Evolutionary conservation across 2,888 invertebrate species (phyloP).

Genomic region (Plusia festucae): DNA sequence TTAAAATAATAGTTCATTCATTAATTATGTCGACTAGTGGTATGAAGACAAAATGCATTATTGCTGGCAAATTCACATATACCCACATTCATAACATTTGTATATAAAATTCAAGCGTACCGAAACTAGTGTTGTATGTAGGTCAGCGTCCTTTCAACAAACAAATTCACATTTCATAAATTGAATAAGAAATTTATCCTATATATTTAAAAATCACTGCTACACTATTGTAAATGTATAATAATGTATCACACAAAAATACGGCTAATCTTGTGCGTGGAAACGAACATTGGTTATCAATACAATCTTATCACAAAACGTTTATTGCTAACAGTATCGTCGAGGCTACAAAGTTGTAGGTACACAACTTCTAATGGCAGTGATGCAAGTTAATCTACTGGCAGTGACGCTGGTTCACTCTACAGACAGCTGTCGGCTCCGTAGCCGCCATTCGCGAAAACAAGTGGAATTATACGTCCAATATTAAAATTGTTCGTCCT

Average conservation of each 20-base stretch:
- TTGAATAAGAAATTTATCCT: constrained; percentile 46
- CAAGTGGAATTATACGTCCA: constrained; percentile 64
- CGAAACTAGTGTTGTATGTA: constrained; percentile 28
- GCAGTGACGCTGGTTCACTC: constrained; percentile 68
- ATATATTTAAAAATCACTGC: constrained; percentile 44
- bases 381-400: constrained; percentile 16
- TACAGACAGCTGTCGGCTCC: constrained; percentile 79
- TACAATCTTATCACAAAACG: constrained; percentile 81
- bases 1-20: too few species aligned
- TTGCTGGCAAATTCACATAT: constrained; percentile 23
- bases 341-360: constrained; percentile 63
- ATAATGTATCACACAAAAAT: constrained; percentile 59
- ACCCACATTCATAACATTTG: constrained; percentile 21
- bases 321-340: constrained; percentile 84
- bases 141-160: constrained; percentile 27
- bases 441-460: constrained; percentile 63
- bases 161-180: constrained; percentile 38
- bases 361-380: constrained; percentile 56
- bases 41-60: constrained; percentile 14
- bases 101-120: constrained; percentile 15
- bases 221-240: constrained; percentile 55
- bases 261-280: constrained; percentile 74
- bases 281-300: constrained; percentile 68
- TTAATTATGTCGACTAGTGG: constrained; percentile 1
- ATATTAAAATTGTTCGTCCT: constrained; percentile 74